Evolutionary conservation across 2,888 invertebrate species (phyloP).

Genomic region (Netelia inedita): DNA sequence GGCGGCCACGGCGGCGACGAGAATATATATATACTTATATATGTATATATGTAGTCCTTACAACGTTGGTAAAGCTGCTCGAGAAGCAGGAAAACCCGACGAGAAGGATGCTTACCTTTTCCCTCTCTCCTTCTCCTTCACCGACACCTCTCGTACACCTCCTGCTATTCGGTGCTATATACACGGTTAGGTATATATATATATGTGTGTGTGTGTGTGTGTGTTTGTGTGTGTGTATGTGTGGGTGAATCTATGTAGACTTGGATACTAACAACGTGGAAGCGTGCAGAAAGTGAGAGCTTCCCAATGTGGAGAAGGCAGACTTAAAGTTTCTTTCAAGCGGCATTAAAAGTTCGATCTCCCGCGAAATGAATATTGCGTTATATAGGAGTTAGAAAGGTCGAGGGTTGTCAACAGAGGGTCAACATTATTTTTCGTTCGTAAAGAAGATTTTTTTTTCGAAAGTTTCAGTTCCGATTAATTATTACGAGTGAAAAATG

Average conservation of each 20-base stretch:
- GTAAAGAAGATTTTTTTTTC: too few relatives aligned
- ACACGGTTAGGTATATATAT: conserved; percentile 24
- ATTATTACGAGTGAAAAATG: too few relatives aligned
- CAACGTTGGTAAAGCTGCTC: conserved; percentile 65
- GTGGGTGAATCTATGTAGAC: too few relatives aligned
- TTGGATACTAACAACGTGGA: conserved; percentile 18
- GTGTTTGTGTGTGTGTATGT: background rate
- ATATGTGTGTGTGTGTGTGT: conserved; percentile 37
- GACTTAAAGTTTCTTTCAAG: conserved; percentile 77
- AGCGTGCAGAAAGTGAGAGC: conserved; percentile 77
- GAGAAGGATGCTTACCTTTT: conserved; percentile 64
- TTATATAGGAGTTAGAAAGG: too few relatives aligned
- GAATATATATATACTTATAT: conserved; percentile 33
- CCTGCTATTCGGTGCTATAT: background rate
- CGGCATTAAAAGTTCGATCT: conserved; percentile 78
- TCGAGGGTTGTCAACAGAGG: too few relatives aligned
- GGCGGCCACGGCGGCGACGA: conserved; percentile 70
- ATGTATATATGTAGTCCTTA: conserved; percentile 33
- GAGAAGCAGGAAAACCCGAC: conserved; percentile 68
- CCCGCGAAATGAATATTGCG: background rate
- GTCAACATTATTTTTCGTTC: too few relatives aligned
- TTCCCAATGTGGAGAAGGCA: conserved; percentile 74
- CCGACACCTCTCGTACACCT: conserved; percentile 23
- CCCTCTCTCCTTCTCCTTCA: conserved; percentile 9
- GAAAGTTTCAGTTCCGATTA: too few relatives aligned